Base-by-base conservation (phyloP, 2,113 vertebrate species). In the Vulpes vulpes region DNA sequence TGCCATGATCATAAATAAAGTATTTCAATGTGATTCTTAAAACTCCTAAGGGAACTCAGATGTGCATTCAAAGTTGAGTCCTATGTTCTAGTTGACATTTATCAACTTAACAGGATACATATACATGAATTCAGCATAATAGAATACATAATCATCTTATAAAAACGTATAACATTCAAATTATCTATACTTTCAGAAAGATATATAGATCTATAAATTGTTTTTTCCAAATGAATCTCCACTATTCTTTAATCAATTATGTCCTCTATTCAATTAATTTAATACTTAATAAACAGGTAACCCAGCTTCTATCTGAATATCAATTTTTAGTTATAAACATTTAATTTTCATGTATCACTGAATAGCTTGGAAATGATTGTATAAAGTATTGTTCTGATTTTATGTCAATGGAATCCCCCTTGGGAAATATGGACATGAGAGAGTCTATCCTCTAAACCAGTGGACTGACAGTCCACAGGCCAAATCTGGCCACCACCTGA, bases 321-420 rank as follows among this genome's bases (percentile, higher is more conserved):
- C 51, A 94, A 86, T 12, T 92, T 81, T 86, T 55, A 85, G 30
- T 65, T 80, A 81, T 69, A 95, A 92, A 87, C 23, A 81, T 51
- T 60, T 83, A 55, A 38, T 62, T 97, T 60, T 86, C 27, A 83
- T 87, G 14, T 3, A 91, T 49, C n/a, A 86, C 38, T 91, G 35
- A 95, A 64, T 78, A 95, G n/a, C 15, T 5, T 71, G 12, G 25
- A 93, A 95, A 95, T 43, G 64, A 43, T 94, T 67, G 69, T 23
- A 74, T 89, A 93, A 81, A 82, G n/a, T 78, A 27, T 80, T 85
- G 25, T 95, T 80, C 57, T 94, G 55, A 93, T 74, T 91, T 96
- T 71, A 94, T 57, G 43, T 4, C 35, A 82, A 8, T 82, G 65
- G n/a, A 96, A 95, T 89, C 87, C 91, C 32, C 27, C 74, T 92